Evolutionary conservation across 2,797 vertebrate genomes (phyloP).

Genomic region (Galagoides demidoff): DNA sequence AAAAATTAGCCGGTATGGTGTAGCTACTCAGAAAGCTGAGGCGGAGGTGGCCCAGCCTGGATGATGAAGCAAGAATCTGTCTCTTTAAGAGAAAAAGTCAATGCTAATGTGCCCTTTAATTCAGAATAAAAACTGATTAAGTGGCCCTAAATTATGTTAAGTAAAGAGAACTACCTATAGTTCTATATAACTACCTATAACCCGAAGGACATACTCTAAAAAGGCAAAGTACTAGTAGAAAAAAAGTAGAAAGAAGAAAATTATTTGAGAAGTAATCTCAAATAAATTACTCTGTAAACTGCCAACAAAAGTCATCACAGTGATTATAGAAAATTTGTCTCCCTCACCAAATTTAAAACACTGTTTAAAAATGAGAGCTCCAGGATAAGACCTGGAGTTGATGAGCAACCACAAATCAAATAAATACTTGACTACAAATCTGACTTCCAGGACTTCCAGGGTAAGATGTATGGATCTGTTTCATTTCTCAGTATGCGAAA

Average conservation of each 20-base stretch:
- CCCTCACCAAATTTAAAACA: slow-evolving; percentile 32
- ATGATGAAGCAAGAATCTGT: neutral
- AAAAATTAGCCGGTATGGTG: neutral
- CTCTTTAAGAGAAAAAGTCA: neutral
- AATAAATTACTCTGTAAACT: slow-evolving; percentile 26
- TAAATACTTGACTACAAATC: neutral
- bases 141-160: neutral
- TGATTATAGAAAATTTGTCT: neutral
- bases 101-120: neutral
- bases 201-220: neutral
- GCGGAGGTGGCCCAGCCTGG: neutral
- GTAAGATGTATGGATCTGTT: neutral
- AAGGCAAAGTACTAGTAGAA: neutral
- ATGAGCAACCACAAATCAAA: neutral
- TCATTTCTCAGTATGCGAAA: slow-evolving; percentile 8
- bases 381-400: neutral
- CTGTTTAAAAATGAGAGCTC: slow-evolving; percentile 24
- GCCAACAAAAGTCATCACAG: slow-evolving; percentile 18
- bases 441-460: slow-evolving; percentile 17
- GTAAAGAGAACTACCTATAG: slow-evolving; percentile 21
- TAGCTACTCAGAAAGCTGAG: neutral
- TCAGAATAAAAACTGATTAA: slow-evolving; percentile 37
- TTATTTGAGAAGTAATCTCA: neutral
- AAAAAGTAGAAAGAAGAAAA: neutral
- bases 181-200: neutral